These are phyloP conservation scores for Allobates femoralis DNA, from an alignment of 2,797 vertebrate species.

Conservation along the genomic window DNA sequence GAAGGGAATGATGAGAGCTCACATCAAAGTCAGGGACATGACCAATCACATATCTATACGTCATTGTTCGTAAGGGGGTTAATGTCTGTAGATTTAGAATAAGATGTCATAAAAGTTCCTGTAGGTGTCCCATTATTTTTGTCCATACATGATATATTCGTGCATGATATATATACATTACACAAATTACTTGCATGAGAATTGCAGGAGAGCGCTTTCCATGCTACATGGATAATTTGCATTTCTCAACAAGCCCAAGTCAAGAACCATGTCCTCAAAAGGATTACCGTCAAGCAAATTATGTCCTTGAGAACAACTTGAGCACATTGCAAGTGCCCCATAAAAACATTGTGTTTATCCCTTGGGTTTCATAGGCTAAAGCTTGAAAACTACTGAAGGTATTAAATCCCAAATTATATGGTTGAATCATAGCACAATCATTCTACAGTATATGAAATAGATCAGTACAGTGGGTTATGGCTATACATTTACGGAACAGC, in stretches of 20 bases:
- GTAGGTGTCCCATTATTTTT: too few species aligned
- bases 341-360: neutral
- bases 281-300: too few species aligned
- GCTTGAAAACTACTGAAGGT: neutral
- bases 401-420: neutral
- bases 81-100: too few species aligned
- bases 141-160: too few species aligned
- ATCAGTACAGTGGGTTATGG: neutral
- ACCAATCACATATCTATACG: too few species aligned
- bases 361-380: neutral
- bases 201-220: too few species aligned
- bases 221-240: neutral
- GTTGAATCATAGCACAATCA: neutral
- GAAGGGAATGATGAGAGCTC: too few species aligned
- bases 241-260: neutral
- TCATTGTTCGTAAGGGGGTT: too few species aligned
- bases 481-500: conserved; percentile 12
- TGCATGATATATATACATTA: too few species aligned
- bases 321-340: neutral
- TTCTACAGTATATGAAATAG: conserved; percentile 1
- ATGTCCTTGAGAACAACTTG: neutral
- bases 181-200: too few species aligned
- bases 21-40: too few species aligned
- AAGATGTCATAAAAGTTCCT: too few species aligned
- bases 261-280: neutral